These are phyloP conservation scores for Eubasilissa splendida DNA, from an alignment of 2,888 invertebrate genomes.

Conservation along the genomic window DNA sequence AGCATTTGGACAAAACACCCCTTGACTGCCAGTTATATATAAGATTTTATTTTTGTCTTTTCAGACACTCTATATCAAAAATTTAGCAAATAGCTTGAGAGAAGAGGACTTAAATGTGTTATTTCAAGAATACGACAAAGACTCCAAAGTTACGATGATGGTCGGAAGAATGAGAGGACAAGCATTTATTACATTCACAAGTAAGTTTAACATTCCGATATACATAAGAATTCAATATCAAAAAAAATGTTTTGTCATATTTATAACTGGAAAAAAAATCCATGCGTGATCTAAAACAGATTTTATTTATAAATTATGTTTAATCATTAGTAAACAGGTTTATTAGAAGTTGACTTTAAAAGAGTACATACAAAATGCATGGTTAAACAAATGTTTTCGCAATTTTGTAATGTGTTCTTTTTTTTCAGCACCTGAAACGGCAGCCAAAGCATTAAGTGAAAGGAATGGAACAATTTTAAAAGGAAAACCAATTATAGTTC, in stretches of 20 bases:
- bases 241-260: too few species aligned
- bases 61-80: slow-evolving; percentile 73
- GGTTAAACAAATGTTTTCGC: neutral
- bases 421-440: slow-evolving; percentile 67
- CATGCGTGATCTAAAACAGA: too few species aligned
- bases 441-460: slow-evolving; percentile 69
- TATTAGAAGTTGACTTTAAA: too few species aligned
- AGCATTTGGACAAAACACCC: too few species aligned
- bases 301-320: too few species aligned
- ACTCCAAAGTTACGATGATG: slow-evolving; percentile 68
- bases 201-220: slow-evolving; percentile 62
- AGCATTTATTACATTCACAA: slow-evolving; percentile 72
- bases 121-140: slow-evolving; percentile 69
- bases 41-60: slow-evolving; percentile 51
- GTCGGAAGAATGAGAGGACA: slow-evolving; percentile 74
- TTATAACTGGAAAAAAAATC: too few species aligned
- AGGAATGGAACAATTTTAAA: slow-evolving; percentile 71
- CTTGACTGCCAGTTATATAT: too few species aligned
- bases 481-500: slow-evolving; percentile 69
- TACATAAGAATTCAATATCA: too few species aligned
- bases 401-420: slow-evolving; percentile 17
- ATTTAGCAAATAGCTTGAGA: slow-evolving; percentile 69
- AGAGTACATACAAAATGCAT: too few species aligned
- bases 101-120: slow-evolving; percentile 69
- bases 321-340: too few species aligned